Evolutionary conservation across 1,140 invertebrate genomes (phyloP), one percentile per base, ranked within the genome.

Genomic region (Hormaphis cornu): DNA sequence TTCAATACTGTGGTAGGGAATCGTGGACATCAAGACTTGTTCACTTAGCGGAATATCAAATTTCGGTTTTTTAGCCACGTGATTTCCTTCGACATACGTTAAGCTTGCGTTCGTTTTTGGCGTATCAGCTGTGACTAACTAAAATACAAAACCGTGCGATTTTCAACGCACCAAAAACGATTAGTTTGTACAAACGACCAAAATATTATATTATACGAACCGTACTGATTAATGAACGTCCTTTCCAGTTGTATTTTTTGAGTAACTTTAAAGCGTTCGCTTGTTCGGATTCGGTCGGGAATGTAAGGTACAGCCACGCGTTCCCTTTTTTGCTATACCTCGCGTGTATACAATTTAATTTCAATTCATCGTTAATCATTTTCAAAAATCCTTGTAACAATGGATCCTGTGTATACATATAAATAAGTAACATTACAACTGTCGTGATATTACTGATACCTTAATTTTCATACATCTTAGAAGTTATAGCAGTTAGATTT

Each of bases 231-330:
- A 88, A 76, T 52, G 74, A 77, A 22, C 75, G 76, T 48, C 81
- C 81, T 77, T 91, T 91, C 88, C 88, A 93, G 59, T 80, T 80
- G 76, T 83, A 85, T 33, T 86, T 86, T 80, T 89, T 84, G 1
- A 93, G 76, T 18, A 80, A 81, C 71, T 81, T 76, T 70, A 93
- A 82, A 9, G 89, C 90, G 74, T 83, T 83, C n/a, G 84, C 79
- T 74, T 87, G 81, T 54, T 86, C 85, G 73, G 87, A 85, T 73
- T 89, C 87, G 77, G 71, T 72, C 74, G 84, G 84, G 71, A 90
- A 93, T 72, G 87, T 89, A 8, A 90, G 85, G 79, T 86, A 93
- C 4, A 86, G 78, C 83, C 84, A 90, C 2, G 82, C 74, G 56
- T 75, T 74, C 3, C 75, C 74, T 63, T 74, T 75, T 69, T 75